Evolutionary conservation across 2,888 invertebrate genomes (phyloP).

Genomic region (Agrotis ipsilon): DNA sequence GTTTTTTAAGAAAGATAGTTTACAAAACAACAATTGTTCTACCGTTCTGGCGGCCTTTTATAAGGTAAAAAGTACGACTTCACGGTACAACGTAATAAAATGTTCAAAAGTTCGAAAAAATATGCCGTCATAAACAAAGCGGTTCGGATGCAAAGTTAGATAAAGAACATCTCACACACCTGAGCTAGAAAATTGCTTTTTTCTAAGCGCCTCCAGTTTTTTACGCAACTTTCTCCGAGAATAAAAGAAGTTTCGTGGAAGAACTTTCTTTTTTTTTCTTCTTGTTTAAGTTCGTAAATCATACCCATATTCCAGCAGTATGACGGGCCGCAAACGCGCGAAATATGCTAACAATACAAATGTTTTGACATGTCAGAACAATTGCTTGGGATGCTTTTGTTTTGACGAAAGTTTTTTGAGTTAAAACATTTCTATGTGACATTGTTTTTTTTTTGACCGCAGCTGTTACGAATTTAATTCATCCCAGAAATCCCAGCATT

Average conservation of each 20-base stretch:
- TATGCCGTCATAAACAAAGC: conserved; percentile 89
- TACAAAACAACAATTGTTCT: conserved; percentile 84
- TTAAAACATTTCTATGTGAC: conserved; percentile 51
- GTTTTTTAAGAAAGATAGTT: conserved; percentile 76
- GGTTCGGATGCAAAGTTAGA: conserved; percentile 91
- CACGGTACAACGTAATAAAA: conserved; percentile 88
- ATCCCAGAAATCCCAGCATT: conserved; percentile 73
- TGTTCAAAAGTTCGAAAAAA: conserved; percentile 90
- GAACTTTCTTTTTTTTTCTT: conserved; percentile 86
- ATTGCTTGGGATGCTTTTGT: conserved; percentile 77
- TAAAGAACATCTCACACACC: conserved; percentile 91
- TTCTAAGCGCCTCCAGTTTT: conserved; percentile 90
- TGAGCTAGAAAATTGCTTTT: conserved; percentile 92
- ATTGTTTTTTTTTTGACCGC: conserved; percentile 66
- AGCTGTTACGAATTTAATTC: conserved; percentile 71
- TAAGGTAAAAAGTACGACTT: conserved; percentile 81
- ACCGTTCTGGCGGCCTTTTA: conserved; percentile 76
- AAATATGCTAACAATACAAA: conserved; percentile 87
- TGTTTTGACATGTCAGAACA: conserved; percentile 86
- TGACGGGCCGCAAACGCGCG: conserved; percentile 81
- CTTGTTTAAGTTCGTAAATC: conserved; percentile 83
- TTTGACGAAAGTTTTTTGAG: conserved; percentile 73
- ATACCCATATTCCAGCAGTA: conserved; percentile 78
- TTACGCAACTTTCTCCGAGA: conserved; percentile 90
- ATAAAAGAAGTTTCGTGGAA: conserved; percentile 90